Conservation (phyloP, 2,797 vertebrate species). For the Crocodylus rhombifer region DNA sequence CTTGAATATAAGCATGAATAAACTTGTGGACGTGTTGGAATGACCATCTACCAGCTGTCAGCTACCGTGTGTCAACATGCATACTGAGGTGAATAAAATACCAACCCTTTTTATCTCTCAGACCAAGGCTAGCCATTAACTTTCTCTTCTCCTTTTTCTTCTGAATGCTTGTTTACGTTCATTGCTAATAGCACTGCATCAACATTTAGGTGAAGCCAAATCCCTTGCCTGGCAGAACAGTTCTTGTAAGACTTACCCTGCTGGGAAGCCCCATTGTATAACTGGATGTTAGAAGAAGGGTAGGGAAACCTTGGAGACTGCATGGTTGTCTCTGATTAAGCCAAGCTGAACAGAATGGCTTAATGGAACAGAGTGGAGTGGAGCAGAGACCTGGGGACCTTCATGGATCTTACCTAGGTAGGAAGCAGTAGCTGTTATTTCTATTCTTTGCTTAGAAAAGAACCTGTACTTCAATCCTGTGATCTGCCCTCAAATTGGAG, state of each 20-base stretch:
- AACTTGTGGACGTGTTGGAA: accelerated
- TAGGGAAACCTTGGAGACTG: background rate
- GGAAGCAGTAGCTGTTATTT: background rate
- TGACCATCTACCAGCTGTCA: background rate
- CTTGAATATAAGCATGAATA: background rate
- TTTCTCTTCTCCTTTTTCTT: background rate
- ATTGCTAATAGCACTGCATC: background rate
- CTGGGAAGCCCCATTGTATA: background rate
- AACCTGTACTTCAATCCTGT: background rate
- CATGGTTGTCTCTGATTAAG: background rate
- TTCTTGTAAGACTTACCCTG: background rate
- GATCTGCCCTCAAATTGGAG: background rate
- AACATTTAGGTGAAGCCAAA: background rate
- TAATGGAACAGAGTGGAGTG: background rate
- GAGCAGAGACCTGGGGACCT: background rate
- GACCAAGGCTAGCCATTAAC: background rate
- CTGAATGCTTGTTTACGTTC: background rate
- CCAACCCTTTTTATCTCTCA: background rate
- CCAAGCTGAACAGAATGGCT: background rate
- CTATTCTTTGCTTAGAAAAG: background rate
- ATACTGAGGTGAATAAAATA: background rate
- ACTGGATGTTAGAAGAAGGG: accelerated
- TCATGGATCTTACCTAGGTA: background rate
- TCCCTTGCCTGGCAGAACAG: background rate
- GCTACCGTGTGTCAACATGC: background rate